These are phyloP conservation scores for Zelostemma sp. DNA, from an alignment of 1,140 invertebrate genomes.

Conservation along the genomic window DNA sequence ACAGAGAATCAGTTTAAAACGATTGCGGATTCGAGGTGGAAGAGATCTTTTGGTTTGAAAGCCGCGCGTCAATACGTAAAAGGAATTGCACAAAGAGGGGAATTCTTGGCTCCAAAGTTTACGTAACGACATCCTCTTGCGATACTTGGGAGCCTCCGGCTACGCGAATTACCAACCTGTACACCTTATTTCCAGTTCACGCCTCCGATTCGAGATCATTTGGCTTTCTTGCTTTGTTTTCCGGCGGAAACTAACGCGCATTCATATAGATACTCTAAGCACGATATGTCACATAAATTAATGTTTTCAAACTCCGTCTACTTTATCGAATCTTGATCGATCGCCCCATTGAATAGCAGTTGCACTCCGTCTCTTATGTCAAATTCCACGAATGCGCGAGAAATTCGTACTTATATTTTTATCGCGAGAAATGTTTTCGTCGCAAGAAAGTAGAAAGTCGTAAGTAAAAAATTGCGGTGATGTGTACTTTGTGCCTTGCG, in stretches of 20 bases:
- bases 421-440: too few species aligned
- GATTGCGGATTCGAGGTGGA: too few species aligned
- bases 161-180: conserved; percentile 22
- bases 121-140: conserved; percentile 2
- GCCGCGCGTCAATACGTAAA: not conserved
- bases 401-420: not conserved
- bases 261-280: conserved; percentile 20
- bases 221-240: conserved; percentile 27
- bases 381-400: too few species aligned
- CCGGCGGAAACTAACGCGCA: conserved; percentile 20
- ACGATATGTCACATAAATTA: conserved; percentile 28
- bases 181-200: conserved; percentile 36
- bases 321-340: conserved; percentile 12
- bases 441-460: conserved; percentile 16
- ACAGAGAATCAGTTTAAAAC: too few species aligned
- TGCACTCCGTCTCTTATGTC: too few species aligned
- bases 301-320: conserved; percentile 10
- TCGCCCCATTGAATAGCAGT: too few species aligned
- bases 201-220: conserved; percentile 41
- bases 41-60: too few species aligned
- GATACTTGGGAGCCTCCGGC: not conserved
- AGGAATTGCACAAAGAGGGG: not conserved
- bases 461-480: conserved; percentile 2
- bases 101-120: not conserved
- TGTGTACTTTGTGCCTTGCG: conserved; percentile 1